Conservation (phyloP, 2,888 invertebrate genomes). For the Hemicrepidius hirtus region DNA sequence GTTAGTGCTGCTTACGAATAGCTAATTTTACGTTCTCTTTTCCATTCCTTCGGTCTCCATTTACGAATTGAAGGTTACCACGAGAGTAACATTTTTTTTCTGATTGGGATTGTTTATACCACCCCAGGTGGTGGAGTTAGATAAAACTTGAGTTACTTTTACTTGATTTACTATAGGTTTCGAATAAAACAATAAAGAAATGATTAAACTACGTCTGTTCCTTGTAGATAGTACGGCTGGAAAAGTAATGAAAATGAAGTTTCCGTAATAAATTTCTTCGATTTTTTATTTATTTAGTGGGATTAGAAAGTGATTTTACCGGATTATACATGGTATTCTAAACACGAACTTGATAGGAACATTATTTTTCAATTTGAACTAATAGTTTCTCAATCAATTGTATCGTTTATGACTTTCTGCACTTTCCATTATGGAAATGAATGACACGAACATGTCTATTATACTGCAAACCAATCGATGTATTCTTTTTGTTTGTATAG, state of each 20-base stretch:
- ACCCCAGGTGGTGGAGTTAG: conserved; percentile 6
- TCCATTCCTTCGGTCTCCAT: conserved; percentile 10
- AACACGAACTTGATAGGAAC: too few relatives aligned
- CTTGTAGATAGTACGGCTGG: neutral
- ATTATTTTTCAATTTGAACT: too few relatives aligned
- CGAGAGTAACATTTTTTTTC: conserved; percentile 8
- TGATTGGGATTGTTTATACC: conserved; percentile 4
- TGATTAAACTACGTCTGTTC: neutral
- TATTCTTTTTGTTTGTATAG: neutral
- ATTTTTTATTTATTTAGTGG: too few relatives aligned
- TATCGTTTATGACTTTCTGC: neutral
- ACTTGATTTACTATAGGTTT: neutral
- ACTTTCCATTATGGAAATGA: too few relatives aligned
- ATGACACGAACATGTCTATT: too few relatives aligned
- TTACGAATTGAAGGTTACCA: conserved; percentile 19
- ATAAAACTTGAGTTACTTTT: neutral
- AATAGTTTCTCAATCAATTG: too few relatives aligned
- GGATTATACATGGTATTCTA: too few relatives aligned
- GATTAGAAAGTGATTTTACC: too few relatives aligned
- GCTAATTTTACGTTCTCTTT: conserved; percentile 29
- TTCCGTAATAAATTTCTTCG: too few relatives aligned
- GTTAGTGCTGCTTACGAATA: conserved; percentile 73
- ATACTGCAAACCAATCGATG: neutral
- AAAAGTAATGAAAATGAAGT: too few relatives aligned
- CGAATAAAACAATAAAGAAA: neutral